These are phyloP conservation scores for Thelaira solivaga DNA, from an alignment of 2,888 invertebrate species.

Conservation along the genomic window DNA sequence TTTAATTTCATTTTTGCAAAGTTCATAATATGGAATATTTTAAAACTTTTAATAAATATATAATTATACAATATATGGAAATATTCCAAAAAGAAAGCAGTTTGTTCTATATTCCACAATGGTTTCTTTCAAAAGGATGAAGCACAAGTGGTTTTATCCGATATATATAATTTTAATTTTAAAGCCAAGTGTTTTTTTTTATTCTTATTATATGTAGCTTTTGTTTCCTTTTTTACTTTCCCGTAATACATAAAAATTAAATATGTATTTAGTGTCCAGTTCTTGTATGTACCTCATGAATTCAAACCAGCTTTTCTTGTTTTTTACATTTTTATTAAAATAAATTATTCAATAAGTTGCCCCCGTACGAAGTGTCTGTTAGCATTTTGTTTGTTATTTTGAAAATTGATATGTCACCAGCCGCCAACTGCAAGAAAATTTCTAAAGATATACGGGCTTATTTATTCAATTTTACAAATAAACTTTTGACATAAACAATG, in stretches of 20 bases:
- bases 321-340: not conserved
- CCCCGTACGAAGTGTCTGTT: not conserved
- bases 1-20: no score
- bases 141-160: not conserved
- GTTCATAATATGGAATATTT: no score
- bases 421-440: not conserved
- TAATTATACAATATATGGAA: not conserved
- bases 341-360: not conserved
- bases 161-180: not conserved
- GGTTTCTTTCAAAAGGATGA: no score
- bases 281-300: not conserved
- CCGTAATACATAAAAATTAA: no score
- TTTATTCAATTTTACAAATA: no score
- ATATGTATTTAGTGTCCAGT: not conserved
- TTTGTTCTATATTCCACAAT: no score
- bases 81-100: no score
- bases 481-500: no score
- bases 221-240: not conserved
- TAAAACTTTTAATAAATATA: no score
- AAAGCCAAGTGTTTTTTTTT: not conserved
- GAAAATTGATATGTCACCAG: slow-evolving; percentile 24
- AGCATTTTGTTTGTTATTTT: not conserved
- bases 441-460: no score
- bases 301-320: not conserved
- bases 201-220: no score